Evolutionary conservation across 2,113 vertebrate species (phyloP), one percentile per base, ranked within the genome.

Genomic region (Ginglymostoma cirratum): DNA sequence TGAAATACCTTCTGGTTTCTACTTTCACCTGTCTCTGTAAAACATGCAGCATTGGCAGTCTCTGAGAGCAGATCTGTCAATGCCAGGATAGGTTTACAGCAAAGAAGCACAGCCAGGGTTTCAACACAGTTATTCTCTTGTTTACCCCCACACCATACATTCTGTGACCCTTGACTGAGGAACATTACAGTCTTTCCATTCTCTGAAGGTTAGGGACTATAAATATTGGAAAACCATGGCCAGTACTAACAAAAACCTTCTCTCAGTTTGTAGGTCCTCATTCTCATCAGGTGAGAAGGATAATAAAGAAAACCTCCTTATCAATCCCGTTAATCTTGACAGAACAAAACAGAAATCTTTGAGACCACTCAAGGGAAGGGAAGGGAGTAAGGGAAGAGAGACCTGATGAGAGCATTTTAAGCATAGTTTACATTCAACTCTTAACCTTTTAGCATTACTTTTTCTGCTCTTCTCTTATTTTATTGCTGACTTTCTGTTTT

Each of bases 351-450:
- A 97, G 96, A 23, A 95, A 96, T 96, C 97, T 97, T 97, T 97
- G 97, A 98, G 97, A 97, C 48, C 96, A 87, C 66, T 92, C 96
- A 96, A 61, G 55, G 55, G 55, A 61, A 12, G 55, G 55, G 55
- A 61, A 61, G 12, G 55, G 55, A 61, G 42, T 96, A 96, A 97
- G 96, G 96, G 95, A 97, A 96, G 96, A 96, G 92, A 78, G 96
- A 96, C 96, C 95, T 97, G 21, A 70, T 96, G 97, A 96, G 96
- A 97, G 97, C 96, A 97, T 96, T 98, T 97, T 96, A 96, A 96
- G 96, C 96, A 96, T 97, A 97, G 96, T 96, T 98, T 96, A 83
- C 97, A 97, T 97, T 96, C 97, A 97, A 94, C 96, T 96, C 96
- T 96, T 97, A 85, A 69, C 96, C 76, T 96, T 97, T 97, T 96